Conservation (phyloP, 2,797 vertebrate species). For the Helicolenus hilgendorfi region DNA sequence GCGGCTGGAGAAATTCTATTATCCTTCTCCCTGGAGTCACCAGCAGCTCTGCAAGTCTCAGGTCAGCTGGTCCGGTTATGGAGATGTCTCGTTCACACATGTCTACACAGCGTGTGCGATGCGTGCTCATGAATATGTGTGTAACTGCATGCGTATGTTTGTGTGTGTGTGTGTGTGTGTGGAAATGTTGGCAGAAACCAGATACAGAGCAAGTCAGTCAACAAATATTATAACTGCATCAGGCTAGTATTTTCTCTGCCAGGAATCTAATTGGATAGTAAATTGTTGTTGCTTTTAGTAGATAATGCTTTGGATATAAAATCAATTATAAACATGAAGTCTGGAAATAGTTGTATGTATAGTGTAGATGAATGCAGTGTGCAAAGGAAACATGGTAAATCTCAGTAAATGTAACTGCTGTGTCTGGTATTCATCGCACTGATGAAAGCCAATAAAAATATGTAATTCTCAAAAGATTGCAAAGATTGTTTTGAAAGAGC, state of each 20-base stretch:
- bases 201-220: constrained; percentile 46
- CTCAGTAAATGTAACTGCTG: neutral
- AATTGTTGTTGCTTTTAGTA: constrained; percentile 49
- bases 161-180: neutral
- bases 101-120: constrained; percentile 41
- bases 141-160: neutral
- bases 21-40: constrained; percentile 77
- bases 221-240: constrained; percentile 62
- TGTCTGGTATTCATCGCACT: neutral
- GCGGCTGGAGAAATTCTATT: constrained; percentile 83
- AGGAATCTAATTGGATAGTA: constrained; percentile 68
- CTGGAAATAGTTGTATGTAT: constrained; percentile 35
- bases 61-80: constrained; percentile 79
- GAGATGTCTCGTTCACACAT: constrained; percentile 73
- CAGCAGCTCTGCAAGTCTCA: constrained; percentile 71
- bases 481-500: constrained; percentile 29
- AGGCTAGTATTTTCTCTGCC: constrained; percentile 54
- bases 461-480: constrained; percentile 14
- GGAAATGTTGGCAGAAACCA: constrained; percentile 55
- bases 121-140: constrained; percentile 39
- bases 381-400: constrained; percentile 32
- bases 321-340: constrained; percentile 42
- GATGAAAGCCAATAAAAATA: constrained; percentile 9
- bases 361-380: constrained; percentile 8
- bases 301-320: constrained; percentile 43